These are phyloP conservation scores for Ceratitis capitata DNA, from an alignment of 1,140 invertebrate species.

Conservation along the genomic window DNA sequence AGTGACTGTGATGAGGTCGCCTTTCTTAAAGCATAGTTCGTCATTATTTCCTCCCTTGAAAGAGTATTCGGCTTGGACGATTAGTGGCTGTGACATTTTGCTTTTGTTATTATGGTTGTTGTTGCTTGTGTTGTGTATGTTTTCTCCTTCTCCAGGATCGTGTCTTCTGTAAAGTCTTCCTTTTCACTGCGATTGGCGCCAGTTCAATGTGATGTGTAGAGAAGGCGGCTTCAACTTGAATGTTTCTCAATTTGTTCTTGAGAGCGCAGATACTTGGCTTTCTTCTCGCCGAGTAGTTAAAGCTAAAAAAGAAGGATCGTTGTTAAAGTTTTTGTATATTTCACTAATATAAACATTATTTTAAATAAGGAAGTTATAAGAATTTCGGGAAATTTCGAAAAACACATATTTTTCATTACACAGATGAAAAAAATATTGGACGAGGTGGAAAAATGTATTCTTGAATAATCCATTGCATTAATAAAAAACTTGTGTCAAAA, in stretches of 20 bases:
- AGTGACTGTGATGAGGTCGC: constrained; percentile 95
- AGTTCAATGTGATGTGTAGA: background rate
- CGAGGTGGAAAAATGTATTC: too few species aligned
- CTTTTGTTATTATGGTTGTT: too few species aligned
- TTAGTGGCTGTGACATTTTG: constrained; percentile 70
- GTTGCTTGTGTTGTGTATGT: background rate
- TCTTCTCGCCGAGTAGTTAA: background rate
- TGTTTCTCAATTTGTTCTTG: background rate
- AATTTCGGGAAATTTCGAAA: too few species aligned
- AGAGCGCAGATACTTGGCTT: background rate
- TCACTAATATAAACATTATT: too few species aligned
- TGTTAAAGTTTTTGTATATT: too few species aligned
- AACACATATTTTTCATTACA: background rate
- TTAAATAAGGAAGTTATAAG: too few species aligned
- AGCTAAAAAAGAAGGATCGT: background rate
- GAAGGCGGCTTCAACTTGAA: too few species aligned
- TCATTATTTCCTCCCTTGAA: constrained; percentile 97
- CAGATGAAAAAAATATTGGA: too few species aligned
- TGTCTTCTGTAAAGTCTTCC: background rate
- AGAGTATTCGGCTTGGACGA: constrained; percentile 89
- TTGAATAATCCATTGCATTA: too few species aligned
- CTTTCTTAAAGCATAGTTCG: constrained; percentile 95
- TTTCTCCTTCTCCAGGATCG: background rate
- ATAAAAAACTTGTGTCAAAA: background rate
- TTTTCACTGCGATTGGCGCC: background rate